Conservation (phyloP, 1,140 invertebrate genomes). For the Ooceraea biroi region DNA sequence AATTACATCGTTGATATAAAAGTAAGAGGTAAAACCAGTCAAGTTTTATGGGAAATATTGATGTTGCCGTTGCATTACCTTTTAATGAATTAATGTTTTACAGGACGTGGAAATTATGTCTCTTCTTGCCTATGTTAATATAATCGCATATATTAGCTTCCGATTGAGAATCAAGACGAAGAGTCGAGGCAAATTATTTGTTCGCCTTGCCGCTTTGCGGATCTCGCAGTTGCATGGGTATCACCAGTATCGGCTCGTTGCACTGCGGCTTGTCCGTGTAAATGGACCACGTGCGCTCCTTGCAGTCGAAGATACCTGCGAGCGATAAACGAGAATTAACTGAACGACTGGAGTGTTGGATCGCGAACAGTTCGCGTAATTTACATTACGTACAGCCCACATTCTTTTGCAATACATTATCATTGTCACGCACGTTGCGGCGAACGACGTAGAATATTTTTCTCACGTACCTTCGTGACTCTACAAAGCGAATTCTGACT, state of each 20-base stretch:
- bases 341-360: not conserved
- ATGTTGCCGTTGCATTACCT: too few species aligned
- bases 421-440: not conserved
- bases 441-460: not conserved
- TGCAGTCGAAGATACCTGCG: slow-evolving; percentile 91
- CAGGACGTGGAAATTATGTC: too few species aligned
- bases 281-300: slow-evolving; percentile 89
- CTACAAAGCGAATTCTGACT: not conserved
- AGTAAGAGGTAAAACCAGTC: too few species aligned
- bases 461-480: not conserved
- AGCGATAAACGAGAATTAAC: slow-evolving; percentile 66
- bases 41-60: too few species aligned
- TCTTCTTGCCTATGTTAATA: too few species aligned
- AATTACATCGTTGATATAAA: too few species aligned
- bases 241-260: slow-evolving; percentile 88
- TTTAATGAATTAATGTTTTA: too few species aligned
- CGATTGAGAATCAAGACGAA: not conserved
- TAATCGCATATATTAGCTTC: too few species aligned
- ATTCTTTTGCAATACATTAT: slow-evolving; percentile 48
- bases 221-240: slow-evolving; percentile 87
- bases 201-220: not conserved
- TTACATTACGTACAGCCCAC: too few species aligned
- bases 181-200: not conserved
- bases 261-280: slow-evolving; percentile 90
- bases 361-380: not conserved